These are phyloP conservation scores for Beris chalybata DNA, from an alignment of 2,888 invertebrate species.

Conservation along the genomic window DNA sequence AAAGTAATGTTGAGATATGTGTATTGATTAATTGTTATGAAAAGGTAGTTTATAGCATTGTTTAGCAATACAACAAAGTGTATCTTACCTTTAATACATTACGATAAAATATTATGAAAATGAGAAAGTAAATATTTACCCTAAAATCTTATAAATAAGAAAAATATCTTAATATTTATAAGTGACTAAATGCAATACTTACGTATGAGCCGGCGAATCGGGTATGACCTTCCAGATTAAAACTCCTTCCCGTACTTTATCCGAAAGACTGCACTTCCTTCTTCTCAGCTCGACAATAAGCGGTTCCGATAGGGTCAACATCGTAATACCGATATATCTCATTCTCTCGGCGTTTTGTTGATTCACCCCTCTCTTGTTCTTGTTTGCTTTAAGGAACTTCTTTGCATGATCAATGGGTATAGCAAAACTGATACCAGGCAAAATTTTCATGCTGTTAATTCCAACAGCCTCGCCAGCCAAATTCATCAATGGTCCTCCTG, in stretches of 20 bases:
- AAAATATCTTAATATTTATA: no score
- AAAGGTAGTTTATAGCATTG: no score
- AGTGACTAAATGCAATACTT: background rate
- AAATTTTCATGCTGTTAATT: conserved; percentile 89
- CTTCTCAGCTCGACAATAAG: conserved; percentile 68
- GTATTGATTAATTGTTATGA: no score
- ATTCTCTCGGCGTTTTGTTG: conserved; percentile 46
- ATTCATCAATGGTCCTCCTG: conserved; percentile 92
- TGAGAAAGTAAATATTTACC: no score
- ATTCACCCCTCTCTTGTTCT: conserved; percentile 44
- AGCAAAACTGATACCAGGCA: conserved; percentile 92
- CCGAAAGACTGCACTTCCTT: conserved; percentile 62
- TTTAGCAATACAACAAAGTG: no score
- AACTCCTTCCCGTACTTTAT: conserved; percentile 74
- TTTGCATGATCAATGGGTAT: conserved; percentile 89
- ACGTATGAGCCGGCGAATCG: conserved; percentile 3
- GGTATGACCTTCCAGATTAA: conserved; percentile 77
- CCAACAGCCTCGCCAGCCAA: conserved; percentile 93
- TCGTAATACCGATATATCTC: conserved; percentile 84
- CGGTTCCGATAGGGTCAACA: conserved; percentile 80
- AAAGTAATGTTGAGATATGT: no score
- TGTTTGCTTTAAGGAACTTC: conserved; percentile 68
- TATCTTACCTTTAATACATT: no score
- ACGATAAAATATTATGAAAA: no score
- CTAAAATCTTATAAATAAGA: no score